Base-by-base conservation (phyloP, 2,113 vertebrate species). In the Paraplagusia blochii region DNA sequence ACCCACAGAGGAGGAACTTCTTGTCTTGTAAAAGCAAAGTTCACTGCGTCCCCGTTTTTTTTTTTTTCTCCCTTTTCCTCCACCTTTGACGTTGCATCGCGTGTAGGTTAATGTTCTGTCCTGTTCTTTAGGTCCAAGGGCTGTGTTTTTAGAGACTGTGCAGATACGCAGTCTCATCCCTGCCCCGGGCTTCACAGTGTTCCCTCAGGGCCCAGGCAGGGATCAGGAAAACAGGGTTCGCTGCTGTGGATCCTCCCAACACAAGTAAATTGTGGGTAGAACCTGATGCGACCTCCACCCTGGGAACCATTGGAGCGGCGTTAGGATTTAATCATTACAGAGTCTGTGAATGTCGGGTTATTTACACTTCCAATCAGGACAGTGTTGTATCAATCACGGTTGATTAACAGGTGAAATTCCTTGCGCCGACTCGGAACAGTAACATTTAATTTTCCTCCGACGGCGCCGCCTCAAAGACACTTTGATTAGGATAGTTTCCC, bases 141-240 rank as follows among this genome's bases (percentile, higher is more conserved):
- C 19, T 65, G 16, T 59, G 48, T 50, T 69, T 50, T 69, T 60
- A 36, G 9, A 50, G 58, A 9, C 44, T 59, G 52, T 72, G 33
- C 46, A 69, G 70, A 68, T 67, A 72, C 62, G 70, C 59, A 73
- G 46, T 80, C 64, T 61, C 64, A 67, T 59, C 48, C 44, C 66
- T 2, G 56, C 67, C 44, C 58, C 46, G 45, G 44, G 50, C 40
- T 59, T 51, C 10, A 0, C 11, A 64, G 46, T 50, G 46, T 60
- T 67, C 59, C 74, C 49, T 38, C 52, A 44, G 58, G 77, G 42
- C 49, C 47, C 44, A 51, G 53, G 58, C 56, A 59, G 63, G 63
- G 58, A 80, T 80, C 59, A 77, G 64, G 16, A 76, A 74, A 29
- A 29, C 22, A 29, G 22, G 22, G 2, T 29, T 29, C 22, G 22